Conservation (phyloP, 1,140 invertebrate genomes). For the Hyposmocoma kahamanoa region DNA sequence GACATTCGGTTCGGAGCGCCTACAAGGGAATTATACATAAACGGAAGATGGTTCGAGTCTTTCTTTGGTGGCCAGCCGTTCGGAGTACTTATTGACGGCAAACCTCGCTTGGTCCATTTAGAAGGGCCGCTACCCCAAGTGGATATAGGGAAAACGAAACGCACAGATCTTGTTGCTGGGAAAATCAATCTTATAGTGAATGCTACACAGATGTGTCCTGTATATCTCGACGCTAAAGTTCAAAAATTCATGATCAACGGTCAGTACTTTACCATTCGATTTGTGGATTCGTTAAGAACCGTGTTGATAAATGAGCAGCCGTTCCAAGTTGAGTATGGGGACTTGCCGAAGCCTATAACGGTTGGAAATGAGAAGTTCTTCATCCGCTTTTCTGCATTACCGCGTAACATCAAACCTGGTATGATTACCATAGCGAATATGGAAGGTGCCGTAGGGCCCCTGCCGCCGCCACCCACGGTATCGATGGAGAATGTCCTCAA, state of each 20-base stretch:
- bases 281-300: slow-evolving; percentile 83
- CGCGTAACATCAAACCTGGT: slow-evolving; percentile 82
- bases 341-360: slow-evolving; percentile 90
- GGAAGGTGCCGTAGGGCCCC: slow-evolving; percentile 59
- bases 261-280: slow-evolving; percentile 84
- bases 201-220: slow-evolving; percentile 83
- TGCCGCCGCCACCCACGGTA: slow-evolving; percentile 2
- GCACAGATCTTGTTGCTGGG: slow-evolving; percentile 85
- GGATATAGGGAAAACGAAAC: slow-evolving; percentile 80
- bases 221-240: slow-evolving; percentile 90
- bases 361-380: slow-evolving; percentile 88
- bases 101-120: slow-evolving; percentile 83
- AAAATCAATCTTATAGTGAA: slow-evolving; percentile 90
- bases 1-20: slow-evolving; percentile 92
- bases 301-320: slow-evolving; percentile 89
- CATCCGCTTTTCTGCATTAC: slow-evolving; percentile 83
- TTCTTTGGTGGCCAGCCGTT: slow-evolving; percentile 94
- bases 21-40: slow-evolving; percentile 92
- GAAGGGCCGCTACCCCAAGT: slow-evolving; percentile 92
- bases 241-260: slow-evolving; percentile 87
- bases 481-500: slow-evolving; percentile 9
- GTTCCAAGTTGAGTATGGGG: slow-evolving; percentile 92
- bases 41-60: slow-evolving; percentile 90
- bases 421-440: slow-evolving; percentile 81
- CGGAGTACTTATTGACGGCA: slow-evolving; percentile 86